phyloP scores from a whole-genome alignment of 2,113 vertebrate species.

The Catharus bicknelli region DNA sequence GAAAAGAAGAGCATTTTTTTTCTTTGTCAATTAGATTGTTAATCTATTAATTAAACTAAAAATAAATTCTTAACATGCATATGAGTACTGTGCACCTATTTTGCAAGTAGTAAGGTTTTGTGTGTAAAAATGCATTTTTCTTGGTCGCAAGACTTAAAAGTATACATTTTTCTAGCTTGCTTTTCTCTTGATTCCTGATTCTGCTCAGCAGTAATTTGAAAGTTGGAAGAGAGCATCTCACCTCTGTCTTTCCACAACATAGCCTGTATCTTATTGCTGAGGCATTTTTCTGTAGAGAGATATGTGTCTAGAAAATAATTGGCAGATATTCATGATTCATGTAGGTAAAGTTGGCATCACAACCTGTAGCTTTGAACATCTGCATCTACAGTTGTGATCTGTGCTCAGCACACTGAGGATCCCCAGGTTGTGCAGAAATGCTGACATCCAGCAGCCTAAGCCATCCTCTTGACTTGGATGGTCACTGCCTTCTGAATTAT shows the following conservation, averaged over 20 bases:
- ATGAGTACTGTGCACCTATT: not conserved
- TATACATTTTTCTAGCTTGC: not conserved
- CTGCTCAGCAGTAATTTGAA: not conserved
- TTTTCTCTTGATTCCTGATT: not conserved
- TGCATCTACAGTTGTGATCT: not conserved
- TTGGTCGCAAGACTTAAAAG: not conserved
- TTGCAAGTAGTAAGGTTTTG: not conserved
- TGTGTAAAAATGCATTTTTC: not conserved
- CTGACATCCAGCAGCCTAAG: not conserved
- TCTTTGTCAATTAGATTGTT: not conserved
- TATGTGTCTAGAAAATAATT: not conserved
- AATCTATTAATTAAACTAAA: not conserved
- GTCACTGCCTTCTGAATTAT: not conserved
- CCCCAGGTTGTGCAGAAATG: not conserved
- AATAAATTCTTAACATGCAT: not conserved
- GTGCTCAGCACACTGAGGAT: accelerated
- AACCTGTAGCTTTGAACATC: not conserved
- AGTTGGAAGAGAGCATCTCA: not conserved
- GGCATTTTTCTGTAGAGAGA: not conserved
- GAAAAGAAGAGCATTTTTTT: not conserved
- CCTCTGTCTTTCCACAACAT: not conserved
- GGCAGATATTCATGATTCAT: not conserved
- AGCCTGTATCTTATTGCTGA: not conserved
- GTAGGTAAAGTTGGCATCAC: not conserved
- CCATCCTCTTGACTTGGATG: not conserved